Evolutionary conservation across 1,140 invertebrate genomes (phyloP).

Genomic region (Rhopalosiphum maidis): DNA sequence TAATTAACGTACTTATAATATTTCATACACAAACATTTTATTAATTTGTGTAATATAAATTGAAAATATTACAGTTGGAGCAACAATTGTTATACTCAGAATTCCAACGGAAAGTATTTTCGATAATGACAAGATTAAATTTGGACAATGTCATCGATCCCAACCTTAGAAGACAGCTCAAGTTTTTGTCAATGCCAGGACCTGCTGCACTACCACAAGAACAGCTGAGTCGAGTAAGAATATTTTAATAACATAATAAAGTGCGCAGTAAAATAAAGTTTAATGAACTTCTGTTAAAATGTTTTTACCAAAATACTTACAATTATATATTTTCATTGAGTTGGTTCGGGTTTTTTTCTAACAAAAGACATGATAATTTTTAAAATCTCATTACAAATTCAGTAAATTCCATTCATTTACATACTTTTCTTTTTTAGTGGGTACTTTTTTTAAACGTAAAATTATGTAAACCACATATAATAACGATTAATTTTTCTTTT

Average conservation of each 20-base stretch:
- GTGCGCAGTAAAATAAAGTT: neutral
- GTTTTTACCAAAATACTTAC: neutral
- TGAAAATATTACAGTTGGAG: slow-evolving; percentile 67
- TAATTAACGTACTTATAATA: neutral
- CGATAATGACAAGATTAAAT: slow-evolving; percentile 72
- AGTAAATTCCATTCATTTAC: neutral
- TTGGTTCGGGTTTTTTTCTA: neutral
- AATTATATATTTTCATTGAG: neutral
- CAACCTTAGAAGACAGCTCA: slow-evolving; percentile 75
- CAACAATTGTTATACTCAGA: slow-evolving; percentile 80
- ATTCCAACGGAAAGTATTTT: slow-evolving; percentile 79
- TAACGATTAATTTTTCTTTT: slow-evolving; percentile 4
- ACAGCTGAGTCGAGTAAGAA: slow-evolving; percentile 80
- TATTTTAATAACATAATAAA: neutral
- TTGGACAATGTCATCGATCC: slow-evolving; percentile 73
- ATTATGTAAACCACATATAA: neutral
- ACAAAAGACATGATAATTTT: neutral
- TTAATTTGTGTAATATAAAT: neutral
- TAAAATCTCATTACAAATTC: neutral
- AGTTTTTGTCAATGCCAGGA: slow-evolving; percentile 80
- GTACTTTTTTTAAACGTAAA: neutral
- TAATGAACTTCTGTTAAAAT: neutral
- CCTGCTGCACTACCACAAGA: slow-evolving; percentile 82
- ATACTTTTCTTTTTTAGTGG: neutral
- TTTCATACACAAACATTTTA: neutral